Conservation (phyloP, 2,797 vertebrate genomes). For the Siniperca obscura region DNA sequence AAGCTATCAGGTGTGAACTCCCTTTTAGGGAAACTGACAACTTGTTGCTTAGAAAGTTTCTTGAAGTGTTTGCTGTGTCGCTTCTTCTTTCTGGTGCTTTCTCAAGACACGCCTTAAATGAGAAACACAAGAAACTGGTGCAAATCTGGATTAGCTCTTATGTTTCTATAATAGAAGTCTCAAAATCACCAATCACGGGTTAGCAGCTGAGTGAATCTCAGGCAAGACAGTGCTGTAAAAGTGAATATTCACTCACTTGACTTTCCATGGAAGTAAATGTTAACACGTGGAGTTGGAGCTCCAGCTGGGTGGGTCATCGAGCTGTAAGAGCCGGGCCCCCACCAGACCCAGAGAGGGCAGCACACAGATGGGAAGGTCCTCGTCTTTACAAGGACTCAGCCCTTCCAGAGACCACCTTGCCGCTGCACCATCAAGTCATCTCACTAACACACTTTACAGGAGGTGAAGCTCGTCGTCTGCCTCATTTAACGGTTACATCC, state of each 20-base stretch:
- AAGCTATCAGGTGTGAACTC: not conserved
- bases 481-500: slow-evolving; percentile 54
- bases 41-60: not conserved
- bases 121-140: not conserved
- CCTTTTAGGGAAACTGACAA: not conserved
- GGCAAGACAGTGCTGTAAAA: not conserved
- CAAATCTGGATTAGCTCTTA: not conserved
- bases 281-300: slow-evolving; percentile 25
- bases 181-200: not conserved
- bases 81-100: not conserved
- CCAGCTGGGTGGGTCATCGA: slow-evolving; percentile 66
- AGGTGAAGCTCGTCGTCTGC: slow-evolving; percentile 66
- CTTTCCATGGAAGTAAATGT: slow-evolving; percentile 23
- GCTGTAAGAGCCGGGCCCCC: slow-evolving; percentile 39
- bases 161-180: not conserved
- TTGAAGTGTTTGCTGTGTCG: not conserved
- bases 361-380: slow-evolving; percentile 62
- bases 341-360: slow-evolving; percentile 47
- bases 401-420: slow-evolving; percentile 75
- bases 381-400: slow-evolving; percentile 68
- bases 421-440: slow-evolving; percentile 53
- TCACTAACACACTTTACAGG: slow-evolving; percentile 68
- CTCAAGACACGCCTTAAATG: not conserved
- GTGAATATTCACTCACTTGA: slow-evolving; percentile 18
- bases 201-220: slow-evolving; percentile 13